phyloP scores from a whole-genome alignment of 2,113 vertebrate species.

The Tetraodon nigroviridis region DNA sequence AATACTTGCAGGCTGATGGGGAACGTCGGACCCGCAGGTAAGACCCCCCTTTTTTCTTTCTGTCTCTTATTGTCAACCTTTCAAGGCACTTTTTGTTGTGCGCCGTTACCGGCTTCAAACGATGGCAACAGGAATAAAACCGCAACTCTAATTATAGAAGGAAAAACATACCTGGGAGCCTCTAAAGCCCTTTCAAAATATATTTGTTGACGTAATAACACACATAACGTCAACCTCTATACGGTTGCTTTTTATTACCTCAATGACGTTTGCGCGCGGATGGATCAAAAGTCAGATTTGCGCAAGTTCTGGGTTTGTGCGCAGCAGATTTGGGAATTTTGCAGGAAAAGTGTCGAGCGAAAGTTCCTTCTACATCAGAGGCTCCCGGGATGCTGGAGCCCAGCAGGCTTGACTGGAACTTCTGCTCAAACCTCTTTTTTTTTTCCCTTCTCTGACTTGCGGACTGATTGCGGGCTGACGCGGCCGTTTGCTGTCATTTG shows the following conservation, averaged over 20 bases:
- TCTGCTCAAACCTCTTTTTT: too few relatives aligned
- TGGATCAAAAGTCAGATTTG: too few relatives aligned
- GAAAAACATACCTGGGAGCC: too few relatives aligned
- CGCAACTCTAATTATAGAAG: neutral
- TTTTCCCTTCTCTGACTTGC: too few relatives aligned
- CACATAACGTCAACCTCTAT: too few relatives aligned
- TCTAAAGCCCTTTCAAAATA: too few relatives aligned
- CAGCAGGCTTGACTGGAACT: too few relatives aligned
- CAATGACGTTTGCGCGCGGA: too few relatives aligned
- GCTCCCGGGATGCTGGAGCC: too few relatives aligned
- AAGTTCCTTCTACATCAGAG: too few relatives aligned
- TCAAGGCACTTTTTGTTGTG: slow-evolving; percentile 14
- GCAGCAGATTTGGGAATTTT: neutral
- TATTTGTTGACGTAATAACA: too few relatives aligned
- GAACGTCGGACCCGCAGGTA: slow-evolving; percentile 81
- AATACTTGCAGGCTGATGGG: slow-evolving; percentile 76
- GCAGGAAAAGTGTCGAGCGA: slow-evolving; percentile 21
- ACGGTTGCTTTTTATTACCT: too few relatives aligned
- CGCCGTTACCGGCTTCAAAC: neutral
- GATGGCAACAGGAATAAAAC: slow-evolving; percentile 2
- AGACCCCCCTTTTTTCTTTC: slow-evolving; percentile 49
- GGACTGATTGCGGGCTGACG: neutral
- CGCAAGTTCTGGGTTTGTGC: neutral
- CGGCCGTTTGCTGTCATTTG: slow-evolving; percentile 15
- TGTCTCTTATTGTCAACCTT: slow-evolving; percentile 12